phyloP scores from a whole-genome alignment of 2,797 vertebrate species.

The Tragelaphus eurycerus region DNA sequence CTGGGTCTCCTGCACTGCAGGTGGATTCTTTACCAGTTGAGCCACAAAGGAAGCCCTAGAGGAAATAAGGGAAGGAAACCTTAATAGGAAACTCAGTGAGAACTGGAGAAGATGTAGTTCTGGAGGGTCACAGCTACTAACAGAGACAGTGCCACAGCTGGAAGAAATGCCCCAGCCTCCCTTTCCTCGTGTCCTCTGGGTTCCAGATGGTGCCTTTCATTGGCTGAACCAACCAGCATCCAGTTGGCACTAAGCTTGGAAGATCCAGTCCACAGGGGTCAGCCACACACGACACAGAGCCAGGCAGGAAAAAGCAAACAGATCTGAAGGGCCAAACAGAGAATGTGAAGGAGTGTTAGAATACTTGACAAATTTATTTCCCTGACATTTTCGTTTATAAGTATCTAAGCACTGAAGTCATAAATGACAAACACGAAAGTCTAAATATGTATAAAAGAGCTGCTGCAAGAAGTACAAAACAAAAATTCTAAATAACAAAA shows the following conservation, averaged over 20 bases:
- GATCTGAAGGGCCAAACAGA: neutral
- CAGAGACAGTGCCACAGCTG: neutral
- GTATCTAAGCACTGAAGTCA: neutral
- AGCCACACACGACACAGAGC: neutral
- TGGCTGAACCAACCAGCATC: neutral
- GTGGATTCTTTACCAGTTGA: neutral
- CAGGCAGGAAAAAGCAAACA: neutral
- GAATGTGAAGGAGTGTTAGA: neutral
- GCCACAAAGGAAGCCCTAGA: neutral
- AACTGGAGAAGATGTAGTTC: neutral
- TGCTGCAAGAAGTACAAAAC: neutral
- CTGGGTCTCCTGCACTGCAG: neutral
- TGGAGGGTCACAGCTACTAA: neutral
- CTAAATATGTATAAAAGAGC: neutral
- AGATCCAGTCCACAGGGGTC: neutral
- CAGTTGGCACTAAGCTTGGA: neutral
- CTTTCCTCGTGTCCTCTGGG: neutral
- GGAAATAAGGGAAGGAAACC: neutral
- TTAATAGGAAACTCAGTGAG: neutral
- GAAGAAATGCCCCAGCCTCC: neutral
- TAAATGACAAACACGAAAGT: neutral
- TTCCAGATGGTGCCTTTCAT: neutral
- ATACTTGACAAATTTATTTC: neutral
- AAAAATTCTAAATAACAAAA: conserved; percentile 31
- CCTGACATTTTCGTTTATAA: neutral